Conservation (phyloP, 2,888 invertebrate genomes). For the Drosophila nr. medialis region DNA sequence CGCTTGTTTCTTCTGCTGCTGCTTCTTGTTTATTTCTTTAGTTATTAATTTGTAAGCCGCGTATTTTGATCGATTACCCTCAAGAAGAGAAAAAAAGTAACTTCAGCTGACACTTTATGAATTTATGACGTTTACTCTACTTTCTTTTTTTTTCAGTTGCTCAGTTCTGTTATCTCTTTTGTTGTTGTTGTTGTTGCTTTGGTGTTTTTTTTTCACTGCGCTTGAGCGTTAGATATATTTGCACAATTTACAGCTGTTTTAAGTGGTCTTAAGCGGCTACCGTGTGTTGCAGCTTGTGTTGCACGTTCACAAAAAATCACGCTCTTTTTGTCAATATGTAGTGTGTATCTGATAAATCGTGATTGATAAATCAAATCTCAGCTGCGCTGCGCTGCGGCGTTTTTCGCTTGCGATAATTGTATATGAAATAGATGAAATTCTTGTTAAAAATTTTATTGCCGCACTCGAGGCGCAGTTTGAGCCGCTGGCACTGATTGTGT, state of each 20-base stretch:
- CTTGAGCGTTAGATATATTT: slow-evolving; percentile 56
- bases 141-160: background rate
- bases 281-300: slow-evolving; percentile 28
- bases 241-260: slow-evolving; percentile 79
- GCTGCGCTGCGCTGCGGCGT: slow-evolving; percentile 14
- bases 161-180: slow-evolving; percentile 26
- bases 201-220: slow-evolving; percentile 18
- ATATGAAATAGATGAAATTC: slow-evolving; percentile 82
- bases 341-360: slow-evolving; percentile 8
- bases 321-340: slow-evolving; percentile 56
- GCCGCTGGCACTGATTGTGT: slow-evolving; percentile 38
- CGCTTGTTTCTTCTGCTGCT: background rate
- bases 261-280: slow-evolving; percentile 40
- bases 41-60: slow-evolving; percentile 72
- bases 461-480: slow-evolving; percentile 65
- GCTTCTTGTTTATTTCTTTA: slow-evolving; percentile 41
- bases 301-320: slow-evolving; percentile 67
- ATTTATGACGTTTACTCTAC: slow-evolving; percentile 62
- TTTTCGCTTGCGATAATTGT: slow-evolving; percentile 82
- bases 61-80: slow-evolving; percentile 71
- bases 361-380: slow-evolving; percentile 21
- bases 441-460: slow-evolving; percentile 73
- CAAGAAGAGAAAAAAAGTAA: slow-evolving; percentile 1
- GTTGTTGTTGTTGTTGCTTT: slow-evolving; percentile 23
- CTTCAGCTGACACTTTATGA: slow-evolving; percentile 44